Evolutionary conservation across 2,797 vertebrate genomes (phyloP).

Genomic region (Sebastes cheni): DNA sequence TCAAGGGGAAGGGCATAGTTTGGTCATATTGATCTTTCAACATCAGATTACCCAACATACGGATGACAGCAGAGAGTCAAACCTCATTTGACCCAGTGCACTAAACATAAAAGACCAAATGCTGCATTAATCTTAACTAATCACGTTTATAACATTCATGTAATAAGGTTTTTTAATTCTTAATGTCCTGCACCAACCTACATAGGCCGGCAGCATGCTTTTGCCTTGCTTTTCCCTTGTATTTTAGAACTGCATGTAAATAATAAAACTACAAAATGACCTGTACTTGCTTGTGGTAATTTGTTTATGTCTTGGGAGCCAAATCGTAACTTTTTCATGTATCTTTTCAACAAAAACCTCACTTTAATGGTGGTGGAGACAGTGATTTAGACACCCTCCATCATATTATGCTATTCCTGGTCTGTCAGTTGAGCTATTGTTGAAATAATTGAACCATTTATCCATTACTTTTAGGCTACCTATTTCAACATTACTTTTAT

Average conservation of each 20-base stretch:
- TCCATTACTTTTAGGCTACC: background rate
- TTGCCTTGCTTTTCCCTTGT: background rate
- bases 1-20: conserved; percentile 50
- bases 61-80: conserved; percentile 39
- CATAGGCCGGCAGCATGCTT: background rate
- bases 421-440: background rate
- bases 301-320: background rate
- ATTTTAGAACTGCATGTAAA: no score
- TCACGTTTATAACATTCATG: background rate
- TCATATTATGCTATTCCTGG: no score
- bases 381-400: background rate
- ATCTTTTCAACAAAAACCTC: background rate
- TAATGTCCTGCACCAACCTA: background rate
- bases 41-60: conserved; percentile 58
- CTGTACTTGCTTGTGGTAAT: no score
- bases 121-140: background rate
- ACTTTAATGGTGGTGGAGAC: background rate
- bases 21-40: conserved; percentile 72
- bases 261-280: fast-evolving
- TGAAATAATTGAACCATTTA: background rate
- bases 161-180: background rate
- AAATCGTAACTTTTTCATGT: background rate
- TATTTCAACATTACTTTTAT: no score
- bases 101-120: background rate
- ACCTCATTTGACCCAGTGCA: conserved; percentile 30